A percentile compares a stretch with the other conserved stretches of the same genome.
phyloP scores from a whole-genome alignment of 2,113 vertebrate species.

The Bungarus multicinctus region DNA sequence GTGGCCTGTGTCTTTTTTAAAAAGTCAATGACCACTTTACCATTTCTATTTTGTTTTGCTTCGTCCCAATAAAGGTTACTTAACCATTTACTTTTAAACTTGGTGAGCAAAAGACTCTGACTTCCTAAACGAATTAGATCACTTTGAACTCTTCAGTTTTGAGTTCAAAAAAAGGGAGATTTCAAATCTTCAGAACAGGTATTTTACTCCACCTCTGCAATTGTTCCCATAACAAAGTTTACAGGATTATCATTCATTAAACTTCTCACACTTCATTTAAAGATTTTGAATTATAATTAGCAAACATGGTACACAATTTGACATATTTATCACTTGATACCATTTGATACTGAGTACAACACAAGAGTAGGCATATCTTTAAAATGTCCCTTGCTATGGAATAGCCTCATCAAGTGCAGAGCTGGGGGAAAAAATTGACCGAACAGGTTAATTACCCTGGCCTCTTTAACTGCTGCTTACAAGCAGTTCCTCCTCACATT shows the following conservation, averaged over 20 bases:
- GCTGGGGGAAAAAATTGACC: background rate
- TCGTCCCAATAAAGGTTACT: background rate
- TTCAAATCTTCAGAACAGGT: background rate
- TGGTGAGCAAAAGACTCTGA: background rate
- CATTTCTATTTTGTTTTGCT: background rate
- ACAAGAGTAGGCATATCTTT: background rate
- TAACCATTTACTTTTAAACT: background rate
- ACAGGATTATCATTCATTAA: background rate
- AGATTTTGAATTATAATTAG: background rate
- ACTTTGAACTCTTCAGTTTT: background rate
- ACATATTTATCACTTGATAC: background rate
- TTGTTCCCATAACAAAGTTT: background rate
- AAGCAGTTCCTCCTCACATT: background rate
- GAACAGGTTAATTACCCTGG: background rate
- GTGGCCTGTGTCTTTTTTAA: background rate
- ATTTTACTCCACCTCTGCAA: background rate
- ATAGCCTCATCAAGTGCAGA: background rate
- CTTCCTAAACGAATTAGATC: background rate
- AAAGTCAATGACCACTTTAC: background rate
- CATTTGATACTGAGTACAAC: background rate
- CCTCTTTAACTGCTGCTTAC: background rate
- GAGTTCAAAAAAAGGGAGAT: background rate
- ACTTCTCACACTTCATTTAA: background rate
- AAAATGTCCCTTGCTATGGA: background rate
- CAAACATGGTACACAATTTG: background rate